These are phyloP conservation scores for Microctonus brassicae DNA, from an alignment of 2,888 invertebrate genomes.

Conservation along the genomic window DNA sequence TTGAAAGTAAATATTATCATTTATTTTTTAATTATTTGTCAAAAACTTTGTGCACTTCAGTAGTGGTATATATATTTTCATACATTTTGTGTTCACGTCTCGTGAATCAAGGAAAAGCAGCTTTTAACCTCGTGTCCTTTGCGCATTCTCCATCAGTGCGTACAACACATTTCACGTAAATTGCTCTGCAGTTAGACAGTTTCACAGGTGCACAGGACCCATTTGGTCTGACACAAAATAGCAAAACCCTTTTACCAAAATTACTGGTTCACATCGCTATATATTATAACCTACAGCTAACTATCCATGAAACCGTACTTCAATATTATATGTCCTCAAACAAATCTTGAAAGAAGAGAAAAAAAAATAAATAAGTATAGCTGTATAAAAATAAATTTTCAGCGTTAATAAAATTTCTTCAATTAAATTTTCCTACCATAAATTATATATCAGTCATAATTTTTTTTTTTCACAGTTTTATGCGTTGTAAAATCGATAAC, in stretches of 20 bases:
- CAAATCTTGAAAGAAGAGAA: neutral
- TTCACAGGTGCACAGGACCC: slow-evolving; percentile 55
- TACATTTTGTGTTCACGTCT: slow-evolving; percentile 34
- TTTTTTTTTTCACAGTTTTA: slow-evolving; percentile 1
- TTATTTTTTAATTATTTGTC: too few species aligned
- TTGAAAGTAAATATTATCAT: too few species aligned
- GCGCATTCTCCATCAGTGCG: neutral
- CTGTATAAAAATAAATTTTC: neutral
- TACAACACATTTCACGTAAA: slow-evolving; percentile 27
- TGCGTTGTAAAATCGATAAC: slow-evolving; percentile 9
- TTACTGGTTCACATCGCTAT: slow-evolving; percentile 50
- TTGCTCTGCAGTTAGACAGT: slow-evolving; percentile 36
- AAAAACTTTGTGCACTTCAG: too few species aligned
- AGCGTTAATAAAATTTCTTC: neutral
- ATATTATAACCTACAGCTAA: neutral
- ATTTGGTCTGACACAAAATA: slow-evolving; percentile 50
- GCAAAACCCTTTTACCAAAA: slow-evolving; percentile 68
- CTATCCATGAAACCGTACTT: neutral
- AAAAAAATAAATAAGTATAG: neutral
- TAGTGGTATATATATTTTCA: too few species aligned
- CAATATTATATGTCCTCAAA: neutral
- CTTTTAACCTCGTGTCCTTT: slow-evolving; percentile 58
- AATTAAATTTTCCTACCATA: neutral
- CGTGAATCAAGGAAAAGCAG: slow-evolving; percentile 62
- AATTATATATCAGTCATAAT: neutral